A percentile compares a stretch with the other conserved stretches of the same genome.
phyloP scores from a whole-genome alignment of 2,797 vertebrate species.

The Toxotes lorentzi region DNA sequence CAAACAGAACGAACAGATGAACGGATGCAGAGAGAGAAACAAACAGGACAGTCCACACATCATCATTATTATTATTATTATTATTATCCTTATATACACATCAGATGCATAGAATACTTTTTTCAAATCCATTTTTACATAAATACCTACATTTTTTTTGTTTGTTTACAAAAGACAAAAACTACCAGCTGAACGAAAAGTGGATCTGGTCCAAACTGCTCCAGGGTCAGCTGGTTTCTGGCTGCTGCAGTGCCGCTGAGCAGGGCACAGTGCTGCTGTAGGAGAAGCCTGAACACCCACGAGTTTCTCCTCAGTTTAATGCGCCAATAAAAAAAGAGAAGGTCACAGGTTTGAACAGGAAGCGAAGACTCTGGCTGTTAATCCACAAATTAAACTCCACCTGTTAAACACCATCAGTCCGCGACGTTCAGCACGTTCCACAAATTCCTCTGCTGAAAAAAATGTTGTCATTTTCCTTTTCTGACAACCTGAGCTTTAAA shows the following conservation, averaged over 20 bases:
- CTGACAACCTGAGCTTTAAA: too few relatives aligned
- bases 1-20: conserved; percentile 55
- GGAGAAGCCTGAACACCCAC: too few relatives aligned
- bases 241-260: conserved; percentile 10
- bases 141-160: conserved; percentile 74
- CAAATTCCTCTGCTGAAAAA: too few relatives aligned
- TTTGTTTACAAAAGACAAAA: conserved; percentile 49
- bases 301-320: too few relatives aligned
- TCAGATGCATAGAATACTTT: conserved; percentile 85
- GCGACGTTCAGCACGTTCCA: not conserved
- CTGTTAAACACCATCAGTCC: not conserved
- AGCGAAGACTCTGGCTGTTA: not conserved
- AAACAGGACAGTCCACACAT: conserved; percentile 52
- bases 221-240: conserved; percentile 24
- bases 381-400: not conserved
- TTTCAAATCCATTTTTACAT: conserved; percentile 75
- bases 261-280: not conserved
- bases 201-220: conserved; percentile 30
- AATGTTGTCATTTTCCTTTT: too few relatives aligned
- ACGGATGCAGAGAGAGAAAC: conserved; percentile 51
- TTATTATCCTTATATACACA: conserved; percentile 64
- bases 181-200: conserved; percentile 44
- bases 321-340: too few relatives aligned
- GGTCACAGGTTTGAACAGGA: conserved; percentile 5
- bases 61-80: conserved; percentile 44